Evolutionary conservation across 2,888 invertebrate genomes (phyloP).

Genomic region (Melolontha melolontha): DNA sequence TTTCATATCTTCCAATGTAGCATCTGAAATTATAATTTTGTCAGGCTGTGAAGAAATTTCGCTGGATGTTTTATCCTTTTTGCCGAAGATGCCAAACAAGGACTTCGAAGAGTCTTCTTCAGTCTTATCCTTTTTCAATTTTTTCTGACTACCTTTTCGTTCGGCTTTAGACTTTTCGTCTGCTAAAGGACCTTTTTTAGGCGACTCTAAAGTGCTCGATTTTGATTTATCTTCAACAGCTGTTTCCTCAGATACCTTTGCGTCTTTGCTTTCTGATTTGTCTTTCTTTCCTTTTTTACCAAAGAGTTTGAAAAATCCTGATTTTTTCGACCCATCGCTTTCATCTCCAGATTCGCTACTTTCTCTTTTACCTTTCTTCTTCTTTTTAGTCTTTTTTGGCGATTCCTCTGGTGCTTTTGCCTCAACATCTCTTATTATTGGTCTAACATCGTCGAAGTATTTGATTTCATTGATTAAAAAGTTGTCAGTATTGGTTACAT

Average conservation of each 20-base stretch:
- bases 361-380: slow-evolving; percentile 40
- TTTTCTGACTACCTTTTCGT: slow-evolving; percentile 39
- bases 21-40: slow-evolving; percentile 13
- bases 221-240: slow-evolving; percentile 17
- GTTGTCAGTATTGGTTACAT: slow-evolving; percentile 22
- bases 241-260: slow-evolving; percentile 1
- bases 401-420: slow-evolving; percentile 20
- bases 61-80: slow-evolving; percentile 48
- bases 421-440: slow-evolving; percentile 3
- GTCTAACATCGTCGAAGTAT: slow-evolving; percentile 33
- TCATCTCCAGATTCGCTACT: slow-evolving; percentile 49
- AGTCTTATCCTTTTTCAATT: slow-evolving; percentile 37
- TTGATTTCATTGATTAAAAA: slow-evolving; percentile 36
- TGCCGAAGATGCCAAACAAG: slow-evolving; percentile 49
- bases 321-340: slow-evolving; percentile 47
- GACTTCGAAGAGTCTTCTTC: slow-evolving; percentile 46
- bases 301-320: slow-evolving; percentile 52
- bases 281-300: slow-evolving; percentile 49
- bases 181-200: not conserved
- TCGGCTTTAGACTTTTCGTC: slow-evolving; percentile 24
- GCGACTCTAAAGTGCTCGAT: slow-evolving; percentile 13
- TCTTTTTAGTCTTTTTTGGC: slow-evolving; percentile 41
- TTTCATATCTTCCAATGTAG: slow-evolving; percentile 28
- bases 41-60: slow-evolving; percentile 29
- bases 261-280: slow-evolving; percentile 26